Evolutionary conservation across 2,113 vertebrate species (phyloP).

Genomic region (Sminthopsis crassicaudata): DNA sequence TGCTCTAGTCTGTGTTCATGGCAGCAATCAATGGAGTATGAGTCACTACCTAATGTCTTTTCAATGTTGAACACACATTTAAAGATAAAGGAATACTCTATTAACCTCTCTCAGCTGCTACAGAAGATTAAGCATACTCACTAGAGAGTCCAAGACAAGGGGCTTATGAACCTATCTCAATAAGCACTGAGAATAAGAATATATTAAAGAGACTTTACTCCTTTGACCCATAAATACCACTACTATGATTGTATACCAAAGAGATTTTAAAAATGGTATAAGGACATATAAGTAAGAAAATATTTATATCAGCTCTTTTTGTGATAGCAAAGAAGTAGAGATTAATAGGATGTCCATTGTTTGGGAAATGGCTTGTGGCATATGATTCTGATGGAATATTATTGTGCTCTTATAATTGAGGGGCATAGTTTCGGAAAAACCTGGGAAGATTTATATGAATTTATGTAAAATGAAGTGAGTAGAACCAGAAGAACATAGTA

Average conservation of each 20-base stretch:
- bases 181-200: neutral
- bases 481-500: neutral
- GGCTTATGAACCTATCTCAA: neutral
- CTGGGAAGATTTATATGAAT: neutral
- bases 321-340: neutral
- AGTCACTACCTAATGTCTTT: neutral
- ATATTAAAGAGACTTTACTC: neutral
- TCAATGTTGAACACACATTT: neutral
- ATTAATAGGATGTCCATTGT: neutral
- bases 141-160: neutral
- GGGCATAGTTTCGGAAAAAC: neutral
- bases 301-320: neutral
- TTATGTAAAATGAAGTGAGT: neutral
- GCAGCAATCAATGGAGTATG: neutral
- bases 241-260: neutral
- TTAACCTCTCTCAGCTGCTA: neutral
- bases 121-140: slow-evolving; percentile 49
- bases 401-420: neutral
- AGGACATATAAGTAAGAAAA: neutral
- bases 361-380: neutral
- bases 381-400: neutral
- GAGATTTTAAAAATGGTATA: neutral
- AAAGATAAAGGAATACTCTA: neutral
- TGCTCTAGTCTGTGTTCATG: neutral
- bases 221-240: neutral